Conservation (phyloP, 2,888 invertebrate genomes). For the Amblyjoppa fuscipennis region DNA sequence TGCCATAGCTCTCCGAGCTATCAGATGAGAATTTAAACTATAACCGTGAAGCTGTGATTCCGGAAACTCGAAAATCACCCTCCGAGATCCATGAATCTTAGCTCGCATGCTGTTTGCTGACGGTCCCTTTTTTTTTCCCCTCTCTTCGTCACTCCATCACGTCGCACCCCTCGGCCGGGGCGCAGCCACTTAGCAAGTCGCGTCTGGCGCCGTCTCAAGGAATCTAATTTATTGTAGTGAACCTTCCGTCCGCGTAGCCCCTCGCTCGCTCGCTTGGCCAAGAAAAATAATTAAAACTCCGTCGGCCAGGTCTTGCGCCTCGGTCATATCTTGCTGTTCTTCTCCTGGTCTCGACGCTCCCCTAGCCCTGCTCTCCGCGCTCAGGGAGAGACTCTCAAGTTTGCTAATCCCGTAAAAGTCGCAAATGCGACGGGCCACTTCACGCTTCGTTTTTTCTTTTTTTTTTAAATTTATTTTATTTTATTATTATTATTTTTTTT, state of each 20-base stretch:
- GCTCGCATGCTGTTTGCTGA: slow-evolving; percentile 8
- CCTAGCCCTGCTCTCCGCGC: slow-evolving; percentile 1
- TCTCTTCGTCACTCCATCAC: slow-evolving; percentile 39
- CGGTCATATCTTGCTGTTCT: slow-evolving; percentile 54
- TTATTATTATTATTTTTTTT: slow-evolving; percentile 10
- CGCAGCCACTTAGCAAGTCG: slow-evolving; percentile 37
- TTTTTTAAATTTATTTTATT: neutral
- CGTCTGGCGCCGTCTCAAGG: slow-evolving; percentile 61
- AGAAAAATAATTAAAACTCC: slow-evolving; percentile 69
- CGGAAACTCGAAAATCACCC: slow-evolving; percentile 23
- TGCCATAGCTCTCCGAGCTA: neutral
- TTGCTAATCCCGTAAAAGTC: slow-evolving; percentile 62
- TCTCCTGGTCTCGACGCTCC: slow-evolving; percentile 8
- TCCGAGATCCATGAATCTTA: slow-evolving; percentile 8
- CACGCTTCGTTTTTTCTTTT: slow-evolving; percentile 30
- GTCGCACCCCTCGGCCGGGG: slow-evolving; percentile 22
- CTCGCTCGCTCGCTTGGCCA: slow-evolving; percentile 42
- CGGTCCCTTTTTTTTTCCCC: neutral
- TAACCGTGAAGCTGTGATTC: slow-evolving; percentile 16
- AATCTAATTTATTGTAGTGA: slow-evolving; percentile 65
- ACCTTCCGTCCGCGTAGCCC: slow-evolving; percentile 23
- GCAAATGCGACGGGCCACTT: slow-evolving; percentile 39
- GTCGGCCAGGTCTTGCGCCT: slow-evolving; percentile 43
- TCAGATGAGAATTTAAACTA: slow-evolving; percentile 2
- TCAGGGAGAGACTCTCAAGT: slow-evolving; percentile 41